phyloP scores from a whole-genome alignment of 1,140 invertebrate species.

The Drosophila pseudoobscura region DNA sequence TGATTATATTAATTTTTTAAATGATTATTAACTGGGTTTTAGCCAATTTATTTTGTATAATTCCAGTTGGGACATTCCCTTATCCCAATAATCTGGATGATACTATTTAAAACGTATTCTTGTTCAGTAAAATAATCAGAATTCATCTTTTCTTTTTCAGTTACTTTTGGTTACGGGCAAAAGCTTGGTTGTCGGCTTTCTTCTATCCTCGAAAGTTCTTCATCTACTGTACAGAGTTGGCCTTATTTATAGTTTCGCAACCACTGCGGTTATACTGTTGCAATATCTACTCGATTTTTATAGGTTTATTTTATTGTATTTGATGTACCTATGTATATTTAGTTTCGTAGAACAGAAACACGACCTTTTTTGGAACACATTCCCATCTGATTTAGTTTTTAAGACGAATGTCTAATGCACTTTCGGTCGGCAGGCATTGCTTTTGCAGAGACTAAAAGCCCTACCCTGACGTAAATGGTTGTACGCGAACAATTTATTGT shows the following conservation, averaged over 20 bases:
- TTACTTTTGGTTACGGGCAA: constrained; percentile 51
- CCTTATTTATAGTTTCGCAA: constrained; percentile 47
- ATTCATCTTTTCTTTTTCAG: constrained; percentile 4
- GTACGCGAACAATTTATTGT: constrained; percentile 54
- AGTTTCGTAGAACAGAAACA: constrained; percentile 25
- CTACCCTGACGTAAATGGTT: constrained; percentile 46
- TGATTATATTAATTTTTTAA: no score
- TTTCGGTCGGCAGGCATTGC: constrained; percentile 31
- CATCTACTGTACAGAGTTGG: constrained; percentile 68
- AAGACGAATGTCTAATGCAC: constrained; percentile 51
- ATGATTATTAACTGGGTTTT: no score
- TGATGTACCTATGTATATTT: constrained; percentile 45
- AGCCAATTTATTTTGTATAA: no score
- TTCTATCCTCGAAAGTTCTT: constrained; percentile 43
- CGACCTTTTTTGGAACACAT: constrained; percentile 51
- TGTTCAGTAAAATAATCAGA: neutral
- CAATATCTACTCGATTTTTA: constrained; percentile 61
- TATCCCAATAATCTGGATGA: no score
- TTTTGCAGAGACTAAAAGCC: constrained; percentile 36
- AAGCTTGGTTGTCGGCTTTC: constrained; percentile 49
- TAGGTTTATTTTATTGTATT: constrained; percentile 20
- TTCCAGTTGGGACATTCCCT: no score
- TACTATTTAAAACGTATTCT: no score
- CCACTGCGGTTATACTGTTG: constrained; percentile 54
- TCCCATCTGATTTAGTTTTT: constrained; percentile 59